Evolutionary conservation across 2,888 invertebrate species (phyloP).

Genomic region (Ectropis crepuscularia): DNA sequence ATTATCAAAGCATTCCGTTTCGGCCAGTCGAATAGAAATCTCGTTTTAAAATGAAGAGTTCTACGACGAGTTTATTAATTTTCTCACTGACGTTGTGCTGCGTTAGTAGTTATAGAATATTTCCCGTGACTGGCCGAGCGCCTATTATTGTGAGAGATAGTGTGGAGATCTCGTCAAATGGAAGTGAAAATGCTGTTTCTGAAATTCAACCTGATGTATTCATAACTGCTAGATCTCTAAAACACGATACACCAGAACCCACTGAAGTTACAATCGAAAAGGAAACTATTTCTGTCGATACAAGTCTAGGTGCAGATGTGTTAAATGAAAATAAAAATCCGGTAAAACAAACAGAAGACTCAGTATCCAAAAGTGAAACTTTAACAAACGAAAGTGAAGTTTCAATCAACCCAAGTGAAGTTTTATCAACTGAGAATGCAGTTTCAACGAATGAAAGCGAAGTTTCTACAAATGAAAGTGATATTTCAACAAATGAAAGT

Average conservation of each 20-base stretch:
- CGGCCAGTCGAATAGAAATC: conserved; percentile 38
- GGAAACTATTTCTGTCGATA: background rate
- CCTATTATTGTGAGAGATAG: conserved; percentile 17
- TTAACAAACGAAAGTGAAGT: background rate
- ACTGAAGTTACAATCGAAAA: background rate
- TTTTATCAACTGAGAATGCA: background rate
- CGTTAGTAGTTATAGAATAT: conserved; percentile 35
- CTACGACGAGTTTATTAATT: conserved; percentile 35
- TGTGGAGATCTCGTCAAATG: conserved; percentile 6
- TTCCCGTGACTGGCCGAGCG: conserved; percentile 19
- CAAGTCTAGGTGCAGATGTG: background rate
- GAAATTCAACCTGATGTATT: conserved; percentile 7
- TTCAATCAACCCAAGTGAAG: background rate
- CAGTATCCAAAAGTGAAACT: background rate
- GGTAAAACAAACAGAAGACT: too few species aligned
- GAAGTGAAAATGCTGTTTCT: background rate
- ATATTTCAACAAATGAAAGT: background rate
- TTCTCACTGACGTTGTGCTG: conserved; percentile 31
- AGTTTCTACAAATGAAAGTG: background rate
- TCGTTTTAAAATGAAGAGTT: conserved; percentile 37
- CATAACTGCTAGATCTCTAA: background rate
- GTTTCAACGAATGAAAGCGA: background rate
- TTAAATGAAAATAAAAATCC: background rate
- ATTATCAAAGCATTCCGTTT: conserved; percentile 39
- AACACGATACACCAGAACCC: background rate